Base-by-base conservation (phyloP, 2,888 invertebrate species). In the Hetaerina titia region DNA sequence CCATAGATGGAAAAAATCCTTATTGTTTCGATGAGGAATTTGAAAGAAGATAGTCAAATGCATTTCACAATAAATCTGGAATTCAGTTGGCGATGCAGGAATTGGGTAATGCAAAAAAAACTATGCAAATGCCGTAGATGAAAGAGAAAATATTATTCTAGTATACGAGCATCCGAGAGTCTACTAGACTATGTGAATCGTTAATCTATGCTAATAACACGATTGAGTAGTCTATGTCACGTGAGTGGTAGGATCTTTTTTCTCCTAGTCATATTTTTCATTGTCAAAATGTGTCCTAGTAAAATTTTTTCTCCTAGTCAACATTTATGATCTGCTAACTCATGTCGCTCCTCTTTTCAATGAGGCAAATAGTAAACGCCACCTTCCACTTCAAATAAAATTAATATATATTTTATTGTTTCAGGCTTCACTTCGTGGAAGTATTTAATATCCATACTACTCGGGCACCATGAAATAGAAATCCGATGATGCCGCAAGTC, bases 41-140 rank as follows among this genome's bases (percentile, higher is more conserved):
- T 81, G 81, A 15, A 19, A n/a, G 22, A 22, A 11, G 81, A 81
- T 31, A 81, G 81, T 13, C 81, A 13, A 81, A 81, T 81, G 25
- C 25, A 81, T 81, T 81, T 31, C 81, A 81, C 81, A 81, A 81
- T 31, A 81, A 81, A 81, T 81, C 81, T 81, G 81, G 25, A 31
- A 81, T 81, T 11, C 25, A 25, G 13, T 15, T 81, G 25, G 81
- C 31, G 11, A 31, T 31, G 31, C 22, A 31, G 13, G 81, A 81
- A 25, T 0, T 9, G 31, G 7, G 31, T 6, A 31, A 8, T 81
- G 45, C 45, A 45, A 45, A 1, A n/a, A 45, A 31, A 81, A 81
- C 13, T 22, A 81, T 1, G 81, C 15, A 15, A 81, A 81, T 81
- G 25, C 31, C 31, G 13, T 31, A 22, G 31, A 25, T 13, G 31